Conservation (phyloP, 64 coral and sea anemone genomes). For the Platygyra sinensis region DNA sequence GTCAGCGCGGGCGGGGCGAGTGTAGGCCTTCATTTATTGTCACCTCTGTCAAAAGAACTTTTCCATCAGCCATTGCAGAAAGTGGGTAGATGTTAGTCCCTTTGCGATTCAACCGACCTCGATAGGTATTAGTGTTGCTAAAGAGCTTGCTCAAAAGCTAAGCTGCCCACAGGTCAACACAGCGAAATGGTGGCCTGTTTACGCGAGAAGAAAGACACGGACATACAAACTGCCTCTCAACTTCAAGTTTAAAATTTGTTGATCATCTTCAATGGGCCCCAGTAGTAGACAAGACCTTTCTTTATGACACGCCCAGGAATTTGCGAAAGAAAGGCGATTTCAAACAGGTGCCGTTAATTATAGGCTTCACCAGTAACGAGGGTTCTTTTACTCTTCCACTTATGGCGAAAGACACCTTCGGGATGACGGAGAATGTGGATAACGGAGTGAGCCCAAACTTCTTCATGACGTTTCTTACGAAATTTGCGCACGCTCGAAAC, state of each 20-base stretch:
- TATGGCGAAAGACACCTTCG: neutral
- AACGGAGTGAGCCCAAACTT: neutral
- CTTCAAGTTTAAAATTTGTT: neutral
- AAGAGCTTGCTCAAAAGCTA: constrained; percentile 4
- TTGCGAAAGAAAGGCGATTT: neutral
- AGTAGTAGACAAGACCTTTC: constrained; percentile 11
- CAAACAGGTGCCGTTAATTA: neutral
- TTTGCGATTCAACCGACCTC: neutral
- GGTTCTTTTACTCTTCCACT: neutral
- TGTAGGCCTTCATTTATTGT: too few relatives aligned
- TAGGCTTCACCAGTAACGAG: constrained; percentile 11
- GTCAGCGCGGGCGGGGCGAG: too few relatives aligned
- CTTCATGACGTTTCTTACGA: neutral
- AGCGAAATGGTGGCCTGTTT: neutral
- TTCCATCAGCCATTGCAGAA: constrained; percentile 26
- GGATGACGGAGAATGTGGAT: neutral
- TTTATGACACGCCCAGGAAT: neutral
- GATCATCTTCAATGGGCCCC: neutral
- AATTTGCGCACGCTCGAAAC: neutral
- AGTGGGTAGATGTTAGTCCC: constrained; percentile 26
- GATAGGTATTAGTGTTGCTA: neutral
- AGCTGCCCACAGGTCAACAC: neutral
- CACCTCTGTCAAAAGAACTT: too few relatives aligned
- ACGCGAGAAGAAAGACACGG: neutral
- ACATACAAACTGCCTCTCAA: neutral